A percentile compares a stretch with the other conserved stretches of the same genome.
These are phyloP conservation scores for Actinia equina DNA, from an alignment of 64 coral and sea anemone species.

Conservation along the genomic window DNA sequence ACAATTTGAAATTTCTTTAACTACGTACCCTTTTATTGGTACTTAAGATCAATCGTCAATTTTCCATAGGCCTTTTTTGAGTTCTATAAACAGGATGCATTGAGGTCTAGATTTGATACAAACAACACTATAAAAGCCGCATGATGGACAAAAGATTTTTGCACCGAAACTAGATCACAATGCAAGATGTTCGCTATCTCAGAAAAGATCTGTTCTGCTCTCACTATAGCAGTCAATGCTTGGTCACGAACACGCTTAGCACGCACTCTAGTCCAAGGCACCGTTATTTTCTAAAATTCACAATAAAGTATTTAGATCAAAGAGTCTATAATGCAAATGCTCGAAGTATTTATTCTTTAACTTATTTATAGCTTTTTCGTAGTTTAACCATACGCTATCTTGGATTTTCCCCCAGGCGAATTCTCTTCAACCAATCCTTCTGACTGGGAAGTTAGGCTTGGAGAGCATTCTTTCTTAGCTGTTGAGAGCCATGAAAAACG, in stretches of 20 bases:
- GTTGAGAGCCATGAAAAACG: conserved; percentile 39
- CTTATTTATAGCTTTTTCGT: no score
- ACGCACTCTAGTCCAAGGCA: neutral
- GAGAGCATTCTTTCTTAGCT: conserved; percentile 58
- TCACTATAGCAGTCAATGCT: neutral
- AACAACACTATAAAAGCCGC: no score
- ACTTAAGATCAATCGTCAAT: neutral
- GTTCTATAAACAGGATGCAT: no score
- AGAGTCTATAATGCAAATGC: neutral
- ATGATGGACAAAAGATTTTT: no score
- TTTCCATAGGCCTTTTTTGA: neutral
- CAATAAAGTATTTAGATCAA: neutral
- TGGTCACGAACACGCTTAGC: neutral
- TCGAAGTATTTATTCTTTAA: neutral
- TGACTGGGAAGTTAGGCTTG: conserved; percentile 77
- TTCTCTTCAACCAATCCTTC: conserved; percentile 42
- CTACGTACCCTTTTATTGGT: neutral
- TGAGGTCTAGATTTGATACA: no score
- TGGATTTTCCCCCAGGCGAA: conserved; percentile 21
- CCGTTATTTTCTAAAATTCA: neutral
- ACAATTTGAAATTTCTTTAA: neutral
- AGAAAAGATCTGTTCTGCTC: no score
- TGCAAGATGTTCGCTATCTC: no score
- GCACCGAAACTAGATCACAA: no score
- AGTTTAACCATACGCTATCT: neutral